Percentiles rank a stretch among this genome's conserved stretches.
Conservation (phyloP, 1,140 invertebrate genomes). For the Cydia splendana region DNA sequence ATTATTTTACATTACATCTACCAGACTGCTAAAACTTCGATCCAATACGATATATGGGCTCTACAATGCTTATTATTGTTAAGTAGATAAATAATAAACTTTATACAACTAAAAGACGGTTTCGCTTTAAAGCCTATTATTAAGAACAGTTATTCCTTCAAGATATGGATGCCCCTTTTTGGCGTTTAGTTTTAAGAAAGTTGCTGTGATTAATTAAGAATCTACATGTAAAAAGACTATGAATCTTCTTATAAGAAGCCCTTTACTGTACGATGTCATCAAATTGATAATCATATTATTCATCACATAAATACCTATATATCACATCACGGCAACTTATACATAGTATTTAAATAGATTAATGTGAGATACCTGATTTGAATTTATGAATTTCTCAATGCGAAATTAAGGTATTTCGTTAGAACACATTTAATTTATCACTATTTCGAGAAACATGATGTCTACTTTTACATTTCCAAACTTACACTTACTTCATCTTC, state of each 20-base stretch:
- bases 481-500: too few relatives aligned
- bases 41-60: not conserved
- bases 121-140: constrained; percentile 12
- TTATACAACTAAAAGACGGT: constrained; percentile 7
- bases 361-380: not conserved
- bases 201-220: constrained; percentile 19
- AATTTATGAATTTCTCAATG: not conserved
- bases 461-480: too few relatives aligned
- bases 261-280: not conserved
- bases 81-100: constrained; percentile 4
- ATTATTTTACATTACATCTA: not conserved
- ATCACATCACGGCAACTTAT: constrained; percentile 9
- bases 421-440: not conserved
- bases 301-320: not conserved
- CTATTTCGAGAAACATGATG: not conserved
- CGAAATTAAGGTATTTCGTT: not conserved
- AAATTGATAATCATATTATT: not conserved
- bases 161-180: not conserved
- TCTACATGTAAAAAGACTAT: constrained; percentile 4
- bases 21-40: not conserved
- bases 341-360: not conserved
- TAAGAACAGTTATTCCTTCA: not conserved
- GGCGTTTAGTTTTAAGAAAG: constrained; percentile 10
- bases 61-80: not conserved
- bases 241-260: not conserved